Evolutionary conservation across 2,113 vertebrate species (phyloP).

Genomic region (Centropristis striata): DNA sequence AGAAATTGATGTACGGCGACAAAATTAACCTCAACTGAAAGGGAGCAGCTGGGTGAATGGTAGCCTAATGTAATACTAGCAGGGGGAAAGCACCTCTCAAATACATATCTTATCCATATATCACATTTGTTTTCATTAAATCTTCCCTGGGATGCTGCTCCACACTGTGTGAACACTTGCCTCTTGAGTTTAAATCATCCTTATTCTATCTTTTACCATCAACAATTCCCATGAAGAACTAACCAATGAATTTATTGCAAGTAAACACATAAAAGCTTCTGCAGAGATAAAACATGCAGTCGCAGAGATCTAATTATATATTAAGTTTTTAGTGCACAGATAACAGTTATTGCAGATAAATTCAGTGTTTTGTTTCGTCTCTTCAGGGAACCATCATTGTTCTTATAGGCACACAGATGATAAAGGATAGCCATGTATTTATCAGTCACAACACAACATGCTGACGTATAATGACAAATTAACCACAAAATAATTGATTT

Average conservation of each 20-base stretch:
- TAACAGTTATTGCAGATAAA: background rate
- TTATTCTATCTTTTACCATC: background rate
- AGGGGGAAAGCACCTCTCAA: background rate
- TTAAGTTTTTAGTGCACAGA: background rate
- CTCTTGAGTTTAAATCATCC: background rate
- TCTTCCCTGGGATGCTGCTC: background rate
- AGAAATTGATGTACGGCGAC: conserved; percentile 38
- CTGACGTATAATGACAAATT: conserved; percentile 13
- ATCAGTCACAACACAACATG: background rate
- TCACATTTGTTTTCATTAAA: conserved; percentile 10
- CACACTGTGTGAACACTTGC: background rate
- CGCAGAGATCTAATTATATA: background rate
- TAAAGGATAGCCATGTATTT: background rate
- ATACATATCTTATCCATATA: background rate
- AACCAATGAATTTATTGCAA: background rate
- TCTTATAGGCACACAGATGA: background rate
- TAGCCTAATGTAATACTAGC: background rate
- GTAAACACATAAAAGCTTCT: background rate
- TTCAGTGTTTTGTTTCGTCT: background rate
- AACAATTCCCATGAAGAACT: background rate
- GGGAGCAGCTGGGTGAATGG: conserved; percentile 16
- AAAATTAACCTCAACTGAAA: conserved; percentile 25
- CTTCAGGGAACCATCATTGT: background rate
- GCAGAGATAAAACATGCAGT: background rate
- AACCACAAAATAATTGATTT: conserved; percentile 2